Conservation (phyloP, 1,140 invertebrate genomes). For the Pygmarrhopalites habei region DNA sequence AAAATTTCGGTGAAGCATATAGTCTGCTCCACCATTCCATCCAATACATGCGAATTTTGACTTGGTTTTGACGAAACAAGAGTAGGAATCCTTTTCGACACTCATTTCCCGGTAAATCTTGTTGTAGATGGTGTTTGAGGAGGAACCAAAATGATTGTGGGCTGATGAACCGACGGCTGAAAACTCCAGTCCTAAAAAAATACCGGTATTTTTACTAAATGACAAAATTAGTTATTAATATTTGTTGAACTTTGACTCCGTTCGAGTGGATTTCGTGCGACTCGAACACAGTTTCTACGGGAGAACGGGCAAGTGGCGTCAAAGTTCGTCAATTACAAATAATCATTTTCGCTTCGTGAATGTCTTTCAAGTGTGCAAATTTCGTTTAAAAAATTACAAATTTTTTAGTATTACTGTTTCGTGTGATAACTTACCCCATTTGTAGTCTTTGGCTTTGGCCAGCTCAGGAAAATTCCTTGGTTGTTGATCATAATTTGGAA, state of each 20-base stretch:
- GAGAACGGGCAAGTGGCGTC: too few relatives aligned
- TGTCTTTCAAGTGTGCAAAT: too few relatives aligned
- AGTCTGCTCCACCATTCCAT: background rate
- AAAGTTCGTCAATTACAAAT: too few relatives aligned
- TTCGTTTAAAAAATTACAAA: too few relatives aligned
- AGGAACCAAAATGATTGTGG: background rate
- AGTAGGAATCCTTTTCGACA: background rate
- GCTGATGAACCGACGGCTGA: background rate
- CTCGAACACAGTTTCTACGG: too few relatives aligned
- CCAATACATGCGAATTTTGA: constrained; percentile 5
- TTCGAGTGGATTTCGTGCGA: too few relatives aligned
- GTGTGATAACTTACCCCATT: too few relatives aligned
- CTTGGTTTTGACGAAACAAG: background rate
- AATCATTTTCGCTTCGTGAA: background rate
- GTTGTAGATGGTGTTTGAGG: background rate
- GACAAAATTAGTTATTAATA: too few relatives aligned
- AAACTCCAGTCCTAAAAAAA: constrained; percentile 5
- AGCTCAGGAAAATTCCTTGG: constrained; percentile 17
- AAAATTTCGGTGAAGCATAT: background rate
- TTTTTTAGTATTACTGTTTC: too few relatives aligned
- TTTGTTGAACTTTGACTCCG: too few relatives aligned
- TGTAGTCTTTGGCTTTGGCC: too few relatives aligned
- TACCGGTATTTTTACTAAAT: too few relatives aligned
- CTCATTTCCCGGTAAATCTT: background rate
- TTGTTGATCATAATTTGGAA: background rate